A percentile compares a stretch with the other conserved stretches of the same genome.
phyloP scores from a whole-genome alignment of 2,113 vertebrate genomes.

The Tachysurus fulvidraco region DNA sequence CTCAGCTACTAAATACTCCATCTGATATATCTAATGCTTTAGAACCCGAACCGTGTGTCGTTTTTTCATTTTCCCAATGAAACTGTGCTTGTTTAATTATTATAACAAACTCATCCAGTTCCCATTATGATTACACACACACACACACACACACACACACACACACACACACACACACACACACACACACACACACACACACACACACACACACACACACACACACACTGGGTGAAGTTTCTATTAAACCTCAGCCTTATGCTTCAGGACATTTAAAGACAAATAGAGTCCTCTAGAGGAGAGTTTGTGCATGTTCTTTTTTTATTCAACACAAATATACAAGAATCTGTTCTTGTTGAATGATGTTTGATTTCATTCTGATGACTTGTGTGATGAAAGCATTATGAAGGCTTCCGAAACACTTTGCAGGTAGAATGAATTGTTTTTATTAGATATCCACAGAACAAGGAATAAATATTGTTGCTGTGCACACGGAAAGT shows the following conservation, averaged over 20 bases:
- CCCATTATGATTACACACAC: not conserved
- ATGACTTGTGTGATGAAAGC: not conserved
- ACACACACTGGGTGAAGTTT: not conserved
- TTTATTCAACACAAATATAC: not conserved
- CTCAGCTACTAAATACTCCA: not conserved
- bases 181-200: no score
- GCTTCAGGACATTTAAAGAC: not conserved
- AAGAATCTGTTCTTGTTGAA: not conserved
- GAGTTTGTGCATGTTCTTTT: no score
- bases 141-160: no score
- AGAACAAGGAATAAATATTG: slow-evolving; percentile 72
- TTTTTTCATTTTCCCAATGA: not conserved
- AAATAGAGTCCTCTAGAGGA: slow-evolving; percentile 8
- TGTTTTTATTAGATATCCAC: slow-evolving; percentile 58
- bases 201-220: no score
- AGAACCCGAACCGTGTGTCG: not conserved
- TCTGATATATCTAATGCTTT: not conserved
- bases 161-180: no score
- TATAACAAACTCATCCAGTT: not conserved
- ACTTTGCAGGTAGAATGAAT: not conserved
- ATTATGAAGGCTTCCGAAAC: not conserved
- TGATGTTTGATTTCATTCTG: not conserved
- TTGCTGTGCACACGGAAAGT: slow-evolving; percentile 63
- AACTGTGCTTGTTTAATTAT: not conserved
- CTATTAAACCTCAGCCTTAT: not conserved